Evolutionary conservation across 2,888 invertebrate genomes (phyloP).

Genomic region (Craniophora ligustri): DNA sequence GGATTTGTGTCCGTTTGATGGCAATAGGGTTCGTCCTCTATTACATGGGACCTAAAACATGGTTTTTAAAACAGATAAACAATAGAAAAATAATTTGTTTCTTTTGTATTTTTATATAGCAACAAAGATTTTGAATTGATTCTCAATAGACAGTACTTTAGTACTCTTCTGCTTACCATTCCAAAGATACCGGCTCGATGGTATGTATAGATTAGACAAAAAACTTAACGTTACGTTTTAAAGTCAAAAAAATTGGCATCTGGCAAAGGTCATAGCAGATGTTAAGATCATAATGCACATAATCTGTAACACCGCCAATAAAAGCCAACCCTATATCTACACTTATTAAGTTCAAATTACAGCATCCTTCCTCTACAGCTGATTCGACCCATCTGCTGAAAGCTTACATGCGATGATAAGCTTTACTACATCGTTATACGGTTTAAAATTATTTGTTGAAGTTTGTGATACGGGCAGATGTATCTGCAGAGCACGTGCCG

Average conservation of each 20-base stretch:
- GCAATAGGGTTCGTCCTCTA: too few relatives aligned
- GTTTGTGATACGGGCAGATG: slow-evolving; percentile 36
- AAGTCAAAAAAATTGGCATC: slow-evolving; percentile 43
- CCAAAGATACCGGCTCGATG: slow-evolving; percentile 1
- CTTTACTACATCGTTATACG: not conserved
- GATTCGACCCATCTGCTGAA: slow-evolving; percentile 39
- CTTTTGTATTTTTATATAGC: too few relatives aligned
- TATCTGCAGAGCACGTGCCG: slow-evolving; percentile 47
- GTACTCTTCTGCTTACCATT: too few relatives aligned
- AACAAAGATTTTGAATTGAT: too few relatives aligned
- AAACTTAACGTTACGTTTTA: slow-evolving; percentile 29
- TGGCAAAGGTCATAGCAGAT: slow-evolving; percentile 57
- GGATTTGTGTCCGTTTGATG: too few relatives aligned
- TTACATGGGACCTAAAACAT: too few relatives aligned
- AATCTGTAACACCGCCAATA: slow-evolving; percentile 26
- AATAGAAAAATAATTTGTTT: too few relatives aligned
- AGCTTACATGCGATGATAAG: not conserved
- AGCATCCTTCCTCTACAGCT: slow-evolving; percentile 31
- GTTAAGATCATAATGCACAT: slow-evolving; percentile 32
- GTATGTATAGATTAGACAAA: slow-evolving; percentile 3
- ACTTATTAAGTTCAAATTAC: slow-evolving; percentile 32
- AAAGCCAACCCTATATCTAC: slow-evolving; percentile 10
- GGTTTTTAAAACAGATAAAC: too few relatives aligned
- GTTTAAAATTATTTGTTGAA: not conserved
- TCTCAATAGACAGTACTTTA: too few relatives aligned